Evolutionary conservation across 2,797 vertebrate species (phyloP), one percentile per base, ranked within the genome.

Genomic region (Nannoperca australis): DNA sequence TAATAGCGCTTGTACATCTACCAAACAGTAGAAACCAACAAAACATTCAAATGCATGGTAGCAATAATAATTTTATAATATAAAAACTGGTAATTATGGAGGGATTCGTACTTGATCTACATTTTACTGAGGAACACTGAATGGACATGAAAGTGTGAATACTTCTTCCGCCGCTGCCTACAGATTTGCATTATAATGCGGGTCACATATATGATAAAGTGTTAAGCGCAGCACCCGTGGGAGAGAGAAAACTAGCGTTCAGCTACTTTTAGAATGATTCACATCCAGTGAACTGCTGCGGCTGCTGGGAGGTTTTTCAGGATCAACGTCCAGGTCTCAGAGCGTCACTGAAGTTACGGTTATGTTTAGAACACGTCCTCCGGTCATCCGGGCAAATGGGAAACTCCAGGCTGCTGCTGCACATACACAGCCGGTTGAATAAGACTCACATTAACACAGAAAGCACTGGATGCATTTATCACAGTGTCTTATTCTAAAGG

Each of bases 301-400:
- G 72, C 62, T 53, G 80, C 54, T 69, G 68, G 69, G 71, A 58
- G 22, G n/a, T n/a, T 14, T 13, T 77, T 34, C 2, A 13, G 58
- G 66, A 51, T 65, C 54, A 74, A 76, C n/a, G 47, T 58, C 42
- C 34, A 51, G 8, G 27, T 75, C 53, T 69, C 58, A 7, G 18
- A 55, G 24, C 38, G 36, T 71, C 69, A 24, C 55, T 32, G 65
- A 12, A 32, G 65, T 45, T 15, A 30, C 12, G 20, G 34, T 44
- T 68, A 61, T 78, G 75, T 83, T 81, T 79, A 77, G 78, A 77
- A 59, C 59, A 34, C 14, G 60, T 62, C 79, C 82, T 74, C 54
- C 20, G 55, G 84, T 74, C 59, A 45, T 79, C 59, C 12, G 44
- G 59, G 42, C 27, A 27, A 55, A 11, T 75, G 44, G 44, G 71